Conservation (phyloP, 2,113 vertebrate genomes). For the Turdus rufiventris region DNA sequence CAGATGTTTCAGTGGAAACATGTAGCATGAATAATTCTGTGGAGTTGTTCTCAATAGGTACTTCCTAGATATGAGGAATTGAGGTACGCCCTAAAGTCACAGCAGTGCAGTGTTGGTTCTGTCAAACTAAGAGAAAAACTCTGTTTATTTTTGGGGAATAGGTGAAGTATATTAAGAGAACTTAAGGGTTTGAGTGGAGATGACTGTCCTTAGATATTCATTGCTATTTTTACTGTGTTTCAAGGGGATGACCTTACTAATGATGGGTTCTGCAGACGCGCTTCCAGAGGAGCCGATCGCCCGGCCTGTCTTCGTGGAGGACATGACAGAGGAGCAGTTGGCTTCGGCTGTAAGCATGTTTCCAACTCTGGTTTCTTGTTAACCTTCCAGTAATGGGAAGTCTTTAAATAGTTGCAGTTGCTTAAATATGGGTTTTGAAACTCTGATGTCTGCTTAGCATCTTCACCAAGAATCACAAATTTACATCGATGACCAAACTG, state of each 20-base stretch:
- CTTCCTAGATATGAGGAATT: not conserved
- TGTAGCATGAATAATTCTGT: not conserved
- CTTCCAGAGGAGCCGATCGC: conserved; percentile 90
- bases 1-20: not conserved
- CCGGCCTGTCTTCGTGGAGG: conserved; percentile 94
- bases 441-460: not conserved
- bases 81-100: not conserved
- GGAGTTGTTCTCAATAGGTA: not conserved
- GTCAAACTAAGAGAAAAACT: not conserved
- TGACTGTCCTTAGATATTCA: not conserved
- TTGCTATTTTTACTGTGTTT: not conserved
- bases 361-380: not conserved
- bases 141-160: not conserved
- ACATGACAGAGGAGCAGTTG: conserved; percentile 98
- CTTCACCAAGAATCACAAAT: not conserved
- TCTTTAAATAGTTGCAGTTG: not conserved
- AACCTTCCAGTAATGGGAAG: not conserved
- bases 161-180: not conserved
- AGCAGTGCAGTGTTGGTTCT: not conserved
- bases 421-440: not conserved
- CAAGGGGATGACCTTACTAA: conserved; percentile 95
- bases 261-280: conserved; percentile 97
- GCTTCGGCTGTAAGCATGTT: conserved; percentile 89
- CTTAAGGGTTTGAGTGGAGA: not conserved
- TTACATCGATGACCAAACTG: rapidly evolving